Conservation (phyloP, 1,140 invertebrate species). For the Drosophila orosa region DNA sequence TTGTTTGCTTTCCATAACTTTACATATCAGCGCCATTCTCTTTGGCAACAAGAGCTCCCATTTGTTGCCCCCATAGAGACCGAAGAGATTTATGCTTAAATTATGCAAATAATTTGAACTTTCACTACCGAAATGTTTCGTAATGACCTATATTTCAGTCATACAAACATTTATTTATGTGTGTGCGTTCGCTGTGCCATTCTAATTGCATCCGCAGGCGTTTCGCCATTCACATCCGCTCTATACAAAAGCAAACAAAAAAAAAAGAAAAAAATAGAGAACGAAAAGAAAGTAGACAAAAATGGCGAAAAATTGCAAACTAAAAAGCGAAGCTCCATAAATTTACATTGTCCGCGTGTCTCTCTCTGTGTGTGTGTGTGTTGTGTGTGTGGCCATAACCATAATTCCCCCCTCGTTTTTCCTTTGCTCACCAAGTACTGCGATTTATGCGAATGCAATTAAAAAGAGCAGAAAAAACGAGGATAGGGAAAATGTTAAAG, state of each 20-base stretch:
- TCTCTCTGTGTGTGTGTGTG: constrained; percentile 19
- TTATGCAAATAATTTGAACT: constrained; percentile 37
- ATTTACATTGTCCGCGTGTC: constrained; percentile 44
- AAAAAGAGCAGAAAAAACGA: constrained; percentile 40
- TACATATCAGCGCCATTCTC: background rate
- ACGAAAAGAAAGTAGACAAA: constrained; percentile 21
- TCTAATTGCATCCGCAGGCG: constrained; percentile 76
- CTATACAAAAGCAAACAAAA: constrained; percentile 27
- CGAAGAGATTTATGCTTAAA: constrained; percentile 27
- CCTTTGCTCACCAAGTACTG: constrained; percentile 51
- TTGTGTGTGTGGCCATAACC: constrained; percentile 44
- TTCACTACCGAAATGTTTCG: constrained; percentile 28
- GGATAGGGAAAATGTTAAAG: constrained; percentile 30
- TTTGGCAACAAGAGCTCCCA: background rate
- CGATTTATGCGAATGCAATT: constrained; percentile 76
- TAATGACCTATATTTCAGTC: constrained; percentile 31
- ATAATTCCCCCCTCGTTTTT: constrained; percentile 61
- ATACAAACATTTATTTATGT: constrained; percentile 20
- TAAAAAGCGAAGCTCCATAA: constrained; percentile 64
- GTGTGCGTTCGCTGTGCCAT: constrained; percentile 42
- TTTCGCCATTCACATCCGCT: constrained; percentile 53
- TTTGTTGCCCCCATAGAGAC: background rate
- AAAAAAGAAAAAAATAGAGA: constrained; percentile 23
- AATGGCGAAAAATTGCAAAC: constrained; percentile 61
- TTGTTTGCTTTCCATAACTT: background rate